Conservation (phyloP, 2,888 invertebrate species). For the Miltochrista miniata region DNA sequence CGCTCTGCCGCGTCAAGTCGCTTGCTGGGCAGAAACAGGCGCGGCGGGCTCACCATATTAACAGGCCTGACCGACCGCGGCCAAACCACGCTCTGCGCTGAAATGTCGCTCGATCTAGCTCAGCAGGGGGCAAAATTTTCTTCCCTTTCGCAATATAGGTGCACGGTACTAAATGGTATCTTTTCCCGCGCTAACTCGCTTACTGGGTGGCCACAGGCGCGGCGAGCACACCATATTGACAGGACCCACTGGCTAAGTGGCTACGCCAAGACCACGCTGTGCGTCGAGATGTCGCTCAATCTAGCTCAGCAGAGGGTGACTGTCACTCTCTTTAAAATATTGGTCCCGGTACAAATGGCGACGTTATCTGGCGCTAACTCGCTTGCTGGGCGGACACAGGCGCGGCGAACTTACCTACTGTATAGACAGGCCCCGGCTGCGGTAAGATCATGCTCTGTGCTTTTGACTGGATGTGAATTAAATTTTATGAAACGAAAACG, state of each 20-base stretch:
- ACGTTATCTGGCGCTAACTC: constrained; percentile 93
- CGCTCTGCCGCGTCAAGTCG: constrained; percentile 94
- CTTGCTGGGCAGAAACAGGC: constrained; percentile 94
- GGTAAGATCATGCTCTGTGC: constrained; percentile 99
- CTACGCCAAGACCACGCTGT: constrained; percentile 98
- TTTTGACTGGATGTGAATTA: too few relatives aligned
- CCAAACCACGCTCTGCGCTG: constrained; percentile 98
- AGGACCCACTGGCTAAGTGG: constrained; percentile 98
- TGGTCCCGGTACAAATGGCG: constrained; percentile 96
- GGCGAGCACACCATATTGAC: constrained; percentile 97
- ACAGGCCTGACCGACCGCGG: constrained; percentile 98
- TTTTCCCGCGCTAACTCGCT: constrained; percentile 92
- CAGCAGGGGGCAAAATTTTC: constrained; percentile 91
- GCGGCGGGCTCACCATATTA: constrained; percentile 96
- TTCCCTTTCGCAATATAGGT: constrained; percentile 75
- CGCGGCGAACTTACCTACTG: constrained; percentile 96
- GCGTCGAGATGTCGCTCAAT: constrained; percentile 98
- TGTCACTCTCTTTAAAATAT: constrained; percentile 1
- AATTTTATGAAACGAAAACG: too few relatives aligned
- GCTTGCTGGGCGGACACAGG: constrained; percentile 94
- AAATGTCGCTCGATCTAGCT: constrained; percentile 98
- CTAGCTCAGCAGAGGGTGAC: constrained; percentile 96
- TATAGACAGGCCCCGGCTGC: constrained; percentile 96
- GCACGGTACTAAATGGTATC: constrained; percentile 95
- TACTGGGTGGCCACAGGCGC: constrained; percentile 95